A percentile compares a stretch with the other conserved stretches of the same genome.
phyloP scores from a whole-genome alignment of 23 tunicate species.

The Phallusia fumigata region DNA sequence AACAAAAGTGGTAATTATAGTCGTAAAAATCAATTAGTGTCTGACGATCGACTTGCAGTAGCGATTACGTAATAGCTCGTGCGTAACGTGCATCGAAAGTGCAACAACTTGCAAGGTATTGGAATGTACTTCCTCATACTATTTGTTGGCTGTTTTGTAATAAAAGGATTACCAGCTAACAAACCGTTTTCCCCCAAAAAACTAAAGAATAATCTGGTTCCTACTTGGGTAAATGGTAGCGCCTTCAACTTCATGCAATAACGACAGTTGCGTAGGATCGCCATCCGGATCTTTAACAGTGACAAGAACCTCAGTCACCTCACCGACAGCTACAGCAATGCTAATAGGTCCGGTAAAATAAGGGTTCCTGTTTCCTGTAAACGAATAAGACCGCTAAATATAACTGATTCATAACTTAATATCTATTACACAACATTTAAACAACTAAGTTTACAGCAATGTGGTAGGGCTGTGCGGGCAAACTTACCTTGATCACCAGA shows the following conservation, averaged over 20 bases:
- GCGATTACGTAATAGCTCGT: not conserved
- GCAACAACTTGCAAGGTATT: too few relatives aligned
- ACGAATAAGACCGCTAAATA: too few relatives aligned
- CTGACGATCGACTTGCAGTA: not conserved
- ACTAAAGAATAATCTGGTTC: too few relatives aligned
- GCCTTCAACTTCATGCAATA: conserved; percentile 3
- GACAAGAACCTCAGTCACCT: conserved; percentile 11
- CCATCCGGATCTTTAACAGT: conserved; percentile 62
- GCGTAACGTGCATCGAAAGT: too few relatives aligned
- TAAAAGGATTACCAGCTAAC: too few relatives aligned
- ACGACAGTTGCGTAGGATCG: conserved; percentile 24
- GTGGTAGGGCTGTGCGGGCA: too few relatives aligned
- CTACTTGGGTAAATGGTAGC: conserved; percentile 22
- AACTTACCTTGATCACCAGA: not conserved
- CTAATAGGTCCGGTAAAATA: conserved; percentile 28
- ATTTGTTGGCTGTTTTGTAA: too few relatives aligned
- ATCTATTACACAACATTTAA: too few relatives aligned
- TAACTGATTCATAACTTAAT: too few relatives aligned
- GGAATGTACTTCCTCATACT: too few relatives aligned
- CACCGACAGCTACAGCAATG: conserved; percentile 35
- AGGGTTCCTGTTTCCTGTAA: conserved; percentile 34
- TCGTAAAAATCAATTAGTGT: conserved; percentile 3
- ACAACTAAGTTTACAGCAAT: too few relatives aligned
- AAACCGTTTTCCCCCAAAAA: too few relatives aligned
- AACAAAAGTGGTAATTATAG: not conserved